phyloP scores from a whole-genome alignment of 2,888 invertebrate genomes.

The Plebejus melissa region DNA sequence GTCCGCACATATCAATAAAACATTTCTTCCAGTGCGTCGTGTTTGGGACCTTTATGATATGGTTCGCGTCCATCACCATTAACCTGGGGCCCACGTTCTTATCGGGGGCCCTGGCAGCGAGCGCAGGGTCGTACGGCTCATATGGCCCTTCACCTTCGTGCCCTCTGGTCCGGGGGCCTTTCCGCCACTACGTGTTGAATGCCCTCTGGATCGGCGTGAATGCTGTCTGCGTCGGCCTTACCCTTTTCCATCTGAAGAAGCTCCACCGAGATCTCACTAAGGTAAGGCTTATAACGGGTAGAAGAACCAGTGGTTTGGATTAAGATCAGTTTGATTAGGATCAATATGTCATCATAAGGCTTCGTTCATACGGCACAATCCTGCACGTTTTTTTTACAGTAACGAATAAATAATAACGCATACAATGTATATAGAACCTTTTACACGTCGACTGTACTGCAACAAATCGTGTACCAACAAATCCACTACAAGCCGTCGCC shows the following conservation, averaged over 20 bases:
- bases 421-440: no score
- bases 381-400: no score
- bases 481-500: no score
- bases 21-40: conserved; percentile 86
- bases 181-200: conserved; percentile 93
- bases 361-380: no score
- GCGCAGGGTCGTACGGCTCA: conserved; percentile 84
- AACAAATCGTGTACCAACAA: no score
- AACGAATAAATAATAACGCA: no score
- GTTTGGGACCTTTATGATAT: conserved; percentile 95
- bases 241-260: conserved; percentile 89
- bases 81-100: conserved; percentile 93
- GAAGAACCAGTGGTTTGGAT: background rate
- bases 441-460: no score
- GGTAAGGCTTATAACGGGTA: conserved; percentile 45
- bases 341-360: no score
- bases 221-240: conserved; percentile 89
- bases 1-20: background rate
- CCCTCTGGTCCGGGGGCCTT: conserved; percentile 91
- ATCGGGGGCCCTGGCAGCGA: conserved; percentile 89
- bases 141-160: conserved; percentile 87
- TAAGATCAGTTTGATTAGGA: no score
- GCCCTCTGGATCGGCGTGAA: conserved; percentile 94
- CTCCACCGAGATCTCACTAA: conserved; percentile 90
- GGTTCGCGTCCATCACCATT: conserved; percentile 94